Evolutionary conservation across 2,888 invertebrate species (phyloP), one percentile per base, ranked within the genome.

Genomic region (Heliconius ethilla): DNA sequence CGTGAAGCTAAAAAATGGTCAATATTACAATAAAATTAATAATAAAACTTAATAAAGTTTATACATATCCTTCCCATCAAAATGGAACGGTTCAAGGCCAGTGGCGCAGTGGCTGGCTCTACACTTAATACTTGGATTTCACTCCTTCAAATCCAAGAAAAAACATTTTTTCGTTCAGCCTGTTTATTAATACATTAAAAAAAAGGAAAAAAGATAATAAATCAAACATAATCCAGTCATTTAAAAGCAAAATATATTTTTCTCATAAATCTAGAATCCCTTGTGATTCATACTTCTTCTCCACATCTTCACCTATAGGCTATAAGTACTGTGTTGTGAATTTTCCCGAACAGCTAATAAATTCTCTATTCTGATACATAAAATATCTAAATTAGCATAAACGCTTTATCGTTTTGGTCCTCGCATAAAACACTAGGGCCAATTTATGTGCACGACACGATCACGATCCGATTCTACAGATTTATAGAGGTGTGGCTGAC

Each of bases 301-400:
- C 75, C 51, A 75, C 74, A 77, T 76, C 76, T 75, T 70, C 76
- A 66, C 40, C 66, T 79, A 69, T 63, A 73, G 29, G 29, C 29
- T 22, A 22, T n/a, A 59, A n/a, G n/a, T 59, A 59, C 75, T 78
- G 78, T 25, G 63, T 78, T 70, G 78, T 75, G 80, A 81, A 82
- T 27, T 81, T 83, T 83, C 81, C 80, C 80, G 82, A 82, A 81
- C 79, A 79, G 66, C 82, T 83, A 83, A 87, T 88, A 87, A 87
- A 87, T 87, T 85, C 83, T 76, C 81, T 78, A 85, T 85, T 85
- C 85, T 84, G 83, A 85, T 85, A 87, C 87, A 87, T 87, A 86
- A 87, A 88, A 84, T 86, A 82, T 82, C 78, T 77, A 83, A 86
- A 88, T 88, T 88, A 87, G 86, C 88, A 88, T 88, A 88, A 88